These are phyloP conservation scores for Cydia splendana DNA, from an alignment of 1,140 invertebrate species.

Conservation along the genomic window DNA sequence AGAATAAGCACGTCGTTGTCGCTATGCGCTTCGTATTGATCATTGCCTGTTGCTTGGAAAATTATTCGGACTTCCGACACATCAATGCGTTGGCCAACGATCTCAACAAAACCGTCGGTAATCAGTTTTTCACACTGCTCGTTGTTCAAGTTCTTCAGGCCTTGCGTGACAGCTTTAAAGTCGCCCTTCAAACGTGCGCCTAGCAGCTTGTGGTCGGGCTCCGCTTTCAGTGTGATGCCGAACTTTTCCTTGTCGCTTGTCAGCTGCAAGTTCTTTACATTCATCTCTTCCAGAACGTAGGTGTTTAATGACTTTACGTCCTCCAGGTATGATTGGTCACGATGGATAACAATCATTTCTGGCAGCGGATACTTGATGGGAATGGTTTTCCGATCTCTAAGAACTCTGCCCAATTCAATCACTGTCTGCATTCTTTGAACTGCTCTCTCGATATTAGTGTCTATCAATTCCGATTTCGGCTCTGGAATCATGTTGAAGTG, in stretches of 20 bases:
- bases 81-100: slow-evolving; percentile 89
- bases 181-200: slow-evolving; percentile 93
- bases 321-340: slow-evolving; percentile 88
- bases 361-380: slow-evolving; percentile 98
- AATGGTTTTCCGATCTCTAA: slow-evolving; percentile 95
- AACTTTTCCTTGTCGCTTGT: slow-evolving; percentile 96
- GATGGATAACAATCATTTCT: slow-evolving; percentile 97
- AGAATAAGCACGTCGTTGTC: slow-evolving; percentile 92
- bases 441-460: slow-evolving; percentile 93
- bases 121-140: slow-evolving; percentile 90
- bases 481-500: slow-evolving; percentile 95
- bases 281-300: slow-evolving; percentile 97
- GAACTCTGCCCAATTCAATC: slow-evolving; percentile 95
- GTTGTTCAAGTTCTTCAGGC: slow-evolving; percentile 91
- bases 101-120: slow-evolving; percentile 84
- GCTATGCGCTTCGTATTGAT: slow-evolving; percentile 93
- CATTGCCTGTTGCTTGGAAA: slow-evolving; percentile 85
- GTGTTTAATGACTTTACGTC: slow-evolving; percentile 90
- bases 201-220: slow-evolving; percentile 93
- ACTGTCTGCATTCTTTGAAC: slow-evolving; percentile 96
- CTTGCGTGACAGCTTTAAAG: slow-evolving; percentile 92
- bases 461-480: slow-evolving; percentile 86
- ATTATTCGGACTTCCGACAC: slow-evolving; percentile 92
- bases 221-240: slow-evolving; percentile 95
- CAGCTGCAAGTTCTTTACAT: slow-evolving; percentile 93